Base-by-base conservation (phyloP, 2,888 invertebrate species). In the Latheticus oryzae region DNA sequence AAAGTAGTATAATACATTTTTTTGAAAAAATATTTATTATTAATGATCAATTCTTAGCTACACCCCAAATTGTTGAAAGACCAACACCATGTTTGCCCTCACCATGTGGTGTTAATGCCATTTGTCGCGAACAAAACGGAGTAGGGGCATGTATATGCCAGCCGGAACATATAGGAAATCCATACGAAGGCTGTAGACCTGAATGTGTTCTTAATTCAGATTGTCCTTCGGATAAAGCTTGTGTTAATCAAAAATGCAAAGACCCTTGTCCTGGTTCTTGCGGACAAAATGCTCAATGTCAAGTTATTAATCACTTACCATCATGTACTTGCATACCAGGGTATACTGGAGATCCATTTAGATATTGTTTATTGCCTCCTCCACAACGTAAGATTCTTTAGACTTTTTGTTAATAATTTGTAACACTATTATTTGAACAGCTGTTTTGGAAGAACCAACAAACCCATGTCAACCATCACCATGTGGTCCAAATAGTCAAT, bases 241-340 rank as follows among this genome's bases (percentile, higher is more conserved):
- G 91, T 70, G 79, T 88, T 5, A 84, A 89, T 5, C 81, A 84
- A 56, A 87, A 88, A 42, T 56, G 56, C 69, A 82, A 84, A 70
- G 86, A 90, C 74, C 90, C 91, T 12, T 91, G 91, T 68, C 86
- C 88, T 0, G 89, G 90, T 52, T 86, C 85, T 12, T 91, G 91
- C 73, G 91, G 89, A 23, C 80, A 84, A 62, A 88, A 89, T 72
- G 87, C 90, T 2, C 84, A 86, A 60, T 91, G 91, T 73, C 81
- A 83, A 58, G 89, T 89, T 12, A 81, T 88, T 5, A 89, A 88
- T 69, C 88, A 90, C 78, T 71, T 90, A 68, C 87, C 89, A 54
- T 80, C 83, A 17, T 87, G 91, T 71, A 85, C 81, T 56, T 93
- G 92, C 73, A 78, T 83, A n/a, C 76, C 80, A 54, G 89, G 89